A percentile compares a stretch with the other conserved stretches of the same genome.
These are phyloP conservation scores for Nannoperca obscura DNA, from an alignment of 2,797 vertebrate genomes.

Conservation along the genomic window DNA sequence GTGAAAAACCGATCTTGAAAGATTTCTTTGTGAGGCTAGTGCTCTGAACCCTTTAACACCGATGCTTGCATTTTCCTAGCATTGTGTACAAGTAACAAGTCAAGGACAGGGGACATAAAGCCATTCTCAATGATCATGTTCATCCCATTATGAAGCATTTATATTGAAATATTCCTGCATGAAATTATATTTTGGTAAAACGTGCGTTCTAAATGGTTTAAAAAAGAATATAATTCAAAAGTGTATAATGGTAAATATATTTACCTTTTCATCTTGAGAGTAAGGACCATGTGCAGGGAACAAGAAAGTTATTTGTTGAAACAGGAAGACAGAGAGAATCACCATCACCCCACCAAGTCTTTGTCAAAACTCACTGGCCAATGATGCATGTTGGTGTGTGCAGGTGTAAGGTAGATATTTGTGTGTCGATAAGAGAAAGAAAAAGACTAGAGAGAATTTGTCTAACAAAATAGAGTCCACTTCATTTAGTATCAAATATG, in stretches of 20 bases:
- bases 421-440: not conserved
- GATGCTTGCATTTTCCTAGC: not conserved
- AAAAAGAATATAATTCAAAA: too few species aligned
- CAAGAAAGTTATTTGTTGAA: not conserved
- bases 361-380: conserved; percentile 19
- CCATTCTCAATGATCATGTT: not conserved
- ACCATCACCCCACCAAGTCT: conserved; percentile 1
- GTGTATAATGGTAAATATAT: too few species aligned
- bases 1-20: conserved; percentile 1
- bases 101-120: not conserved
- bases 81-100: not conserved
- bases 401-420: conserved; percentile 9
- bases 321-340: conserved; percentile 5
- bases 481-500: conserved; percentile 34
- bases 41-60: not conserved
- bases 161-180: not conserved
- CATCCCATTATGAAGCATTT: not conserved
- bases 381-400: not conserved
- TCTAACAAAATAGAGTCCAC: conserved; percentile 21
- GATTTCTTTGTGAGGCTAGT: not conserved
- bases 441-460: not conserved
- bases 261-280: not conserved
- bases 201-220: not conserved
- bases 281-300: not conserved
- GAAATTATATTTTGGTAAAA: not conserved